These are phyloP conservation scores for Syrista parreyssii DNA, from an alignment of 2,888 invertebrate genomes.

Conservation along the genomic window DNA sequence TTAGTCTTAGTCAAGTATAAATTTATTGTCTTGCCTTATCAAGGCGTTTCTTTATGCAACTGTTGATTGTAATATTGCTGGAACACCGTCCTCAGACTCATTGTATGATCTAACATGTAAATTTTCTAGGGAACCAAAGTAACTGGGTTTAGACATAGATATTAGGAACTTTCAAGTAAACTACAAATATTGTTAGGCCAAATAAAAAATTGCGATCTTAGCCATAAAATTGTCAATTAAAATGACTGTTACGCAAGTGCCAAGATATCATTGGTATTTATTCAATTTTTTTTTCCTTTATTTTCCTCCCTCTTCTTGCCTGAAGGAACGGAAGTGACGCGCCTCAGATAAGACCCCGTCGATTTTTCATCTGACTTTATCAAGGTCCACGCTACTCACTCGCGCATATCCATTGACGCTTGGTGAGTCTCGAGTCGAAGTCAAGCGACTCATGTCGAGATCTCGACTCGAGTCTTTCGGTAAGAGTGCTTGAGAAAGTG, in stretches of 20 bases:
- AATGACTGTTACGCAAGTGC: neutral
- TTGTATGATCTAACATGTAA: neutral
- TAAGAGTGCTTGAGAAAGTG: constrained; percentile 38
- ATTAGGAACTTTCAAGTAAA: constrained; percentile 32
- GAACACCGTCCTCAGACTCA: neutral
- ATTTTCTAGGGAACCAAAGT: neutral
- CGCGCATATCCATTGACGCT: constrained; percentile 16
- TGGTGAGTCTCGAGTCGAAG: neutral
- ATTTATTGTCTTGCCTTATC: constrained; percentile 38
- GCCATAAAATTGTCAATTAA: neutral
- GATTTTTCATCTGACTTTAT: neutral
- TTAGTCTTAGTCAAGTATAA: constrained; percentile 53
- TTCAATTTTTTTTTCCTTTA: neutral
- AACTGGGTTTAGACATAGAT: constrained; percentile 35
- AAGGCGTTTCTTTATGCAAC: neutral
- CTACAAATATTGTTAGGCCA: constrained; percentile 3
- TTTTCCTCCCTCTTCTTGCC: neutral
- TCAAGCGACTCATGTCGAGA: neutral
- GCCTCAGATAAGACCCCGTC: neutral
- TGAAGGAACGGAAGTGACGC: neutral
- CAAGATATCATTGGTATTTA: neutral
- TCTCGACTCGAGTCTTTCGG: neutral
- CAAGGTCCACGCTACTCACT: constrained; percentile 19
- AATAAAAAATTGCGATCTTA: neutral
- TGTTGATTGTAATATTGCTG: neutral